phyloP scores from a whole-genome alignment of 2,113 vertebrate genomes.

The Chloebia gouldiae region DNA sequence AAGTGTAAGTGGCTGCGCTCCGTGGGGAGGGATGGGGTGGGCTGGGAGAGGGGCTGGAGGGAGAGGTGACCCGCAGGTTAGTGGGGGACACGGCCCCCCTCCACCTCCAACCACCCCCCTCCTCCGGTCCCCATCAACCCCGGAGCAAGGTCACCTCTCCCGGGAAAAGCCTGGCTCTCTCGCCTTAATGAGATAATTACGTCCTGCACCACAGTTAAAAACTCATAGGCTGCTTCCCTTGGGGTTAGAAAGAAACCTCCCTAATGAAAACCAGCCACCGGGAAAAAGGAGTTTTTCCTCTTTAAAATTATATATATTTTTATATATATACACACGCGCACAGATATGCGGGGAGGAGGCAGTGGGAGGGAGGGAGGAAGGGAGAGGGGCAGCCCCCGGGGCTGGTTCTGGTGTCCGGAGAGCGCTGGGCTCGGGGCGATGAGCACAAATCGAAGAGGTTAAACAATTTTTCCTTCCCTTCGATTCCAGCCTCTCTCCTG shows the following conservation, averaged over 20 bases:
- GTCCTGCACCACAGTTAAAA: conserved; percentile 32
- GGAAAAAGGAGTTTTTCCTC: conserved; percentile 18
- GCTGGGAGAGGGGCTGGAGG: not conserved
- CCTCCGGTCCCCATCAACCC: not conserved
- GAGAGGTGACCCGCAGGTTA: conserved; percentile 23
- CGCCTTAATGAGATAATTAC: conserved; percentile 57
- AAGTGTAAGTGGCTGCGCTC: conserved; percentile 45
- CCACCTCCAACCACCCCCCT: not conserved
- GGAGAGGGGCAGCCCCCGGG: not conserved
- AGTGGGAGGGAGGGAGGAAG: not conserved
- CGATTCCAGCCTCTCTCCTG: not conserved
- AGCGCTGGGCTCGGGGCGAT: not conserved
- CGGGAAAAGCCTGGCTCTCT: conserved; percentile 39
- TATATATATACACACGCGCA: not conserved
- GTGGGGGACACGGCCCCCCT: not conserved
- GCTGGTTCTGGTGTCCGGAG: not conserved
- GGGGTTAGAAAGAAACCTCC: conserved; percentile 41
- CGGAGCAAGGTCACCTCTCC: not conserved
- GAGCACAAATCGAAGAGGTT: not conserved
- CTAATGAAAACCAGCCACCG: conserved; percentile 61
- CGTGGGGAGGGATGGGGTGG: not conserved
- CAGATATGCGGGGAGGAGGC: not conserved
- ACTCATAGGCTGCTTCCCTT: conserved; percentile 38
- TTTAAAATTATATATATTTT: conserved; percentile 17
- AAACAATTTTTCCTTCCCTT: not conserved